Conservation (phyloP, 2,888 invertebrate genomes). For the Marasmarcha lunaedactyla region DNA sequence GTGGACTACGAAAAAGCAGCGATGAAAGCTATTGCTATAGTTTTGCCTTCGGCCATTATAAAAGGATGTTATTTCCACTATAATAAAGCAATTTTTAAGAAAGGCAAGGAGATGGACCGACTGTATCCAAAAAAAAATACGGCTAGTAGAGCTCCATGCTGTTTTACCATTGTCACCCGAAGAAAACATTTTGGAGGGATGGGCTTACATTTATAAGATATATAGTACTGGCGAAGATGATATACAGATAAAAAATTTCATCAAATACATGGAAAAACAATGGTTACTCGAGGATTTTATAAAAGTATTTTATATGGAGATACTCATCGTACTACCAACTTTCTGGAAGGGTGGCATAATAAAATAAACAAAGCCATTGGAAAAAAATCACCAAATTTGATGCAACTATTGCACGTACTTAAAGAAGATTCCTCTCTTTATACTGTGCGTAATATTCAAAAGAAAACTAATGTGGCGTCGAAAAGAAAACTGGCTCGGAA, state of each 20-base stretch:
- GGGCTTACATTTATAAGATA: background rate
- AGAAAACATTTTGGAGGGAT: background rate
- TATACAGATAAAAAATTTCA: background rate
- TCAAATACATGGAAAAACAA: constrained; percentile 1
- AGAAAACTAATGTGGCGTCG: constrained; percentile 1
- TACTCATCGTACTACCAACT: constrained; percentile 3
- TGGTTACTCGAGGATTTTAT: constrained; percentile 1
- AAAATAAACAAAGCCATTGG: constrained; percentile 6
- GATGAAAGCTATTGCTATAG: constrained; percentile 5
- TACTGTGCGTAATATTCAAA: constrained; percentile 5
- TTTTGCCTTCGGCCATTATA: constrained; percentile 2
- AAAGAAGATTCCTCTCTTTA: constrained; percentile 6
- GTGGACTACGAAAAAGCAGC: constrained; percentile 4
- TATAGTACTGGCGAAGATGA: background rate
- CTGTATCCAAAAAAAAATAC: background rate
- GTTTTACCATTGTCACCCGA: background rate
- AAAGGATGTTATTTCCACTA: constrained; percentile 6
- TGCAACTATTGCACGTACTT: constrained; percentile 5
- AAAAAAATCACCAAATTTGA: constrained; percentile 5
- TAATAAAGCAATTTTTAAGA: constrained; percentile 3
- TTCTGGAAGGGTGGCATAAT: constrained; percentile 3
- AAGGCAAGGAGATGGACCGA: constrained; percentile 3
- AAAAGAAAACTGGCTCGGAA: constrained; percentile 5
- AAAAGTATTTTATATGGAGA: constrained; percentile 1
- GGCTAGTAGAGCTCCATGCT: constrained; percentile 2